These are phyloP conservation scores for Enteromius argenteus DNA, from an alignment of 2,797 vertebrate species.

Conservation along the genomic window DNA sequence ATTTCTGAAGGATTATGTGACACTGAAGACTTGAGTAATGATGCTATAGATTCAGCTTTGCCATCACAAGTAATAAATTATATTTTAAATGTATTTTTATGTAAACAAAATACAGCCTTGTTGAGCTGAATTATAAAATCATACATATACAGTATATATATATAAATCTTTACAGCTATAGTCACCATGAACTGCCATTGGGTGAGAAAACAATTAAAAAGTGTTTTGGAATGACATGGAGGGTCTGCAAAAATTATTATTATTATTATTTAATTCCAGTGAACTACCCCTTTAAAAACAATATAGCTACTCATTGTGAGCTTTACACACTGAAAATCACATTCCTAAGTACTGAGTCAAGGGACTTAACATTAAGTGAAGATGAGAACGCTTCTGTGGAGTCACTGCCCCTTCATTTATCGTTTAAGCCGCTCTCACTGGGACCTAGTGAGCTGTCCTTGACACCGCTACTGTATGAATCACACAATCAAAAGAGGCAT, in stretches of 20 bases:
- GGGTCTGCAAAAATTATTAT: background rate
- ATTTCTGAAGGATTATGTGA: background rate
- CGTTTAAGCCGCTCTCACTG: conserved; percentile 18
- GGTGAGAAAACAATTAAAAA: too few species aligned
- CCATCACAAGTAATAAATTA: background rate
- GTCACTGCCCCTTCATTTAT: conserved; percentile 34
- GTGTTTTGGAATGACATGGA: background rate
- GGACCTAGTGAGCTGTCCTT: conserved; percentile 34
- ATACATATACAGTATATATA: too few species aligned
- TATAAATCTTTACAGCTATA: background rate
- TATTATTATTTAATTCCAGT: too few species aligned
- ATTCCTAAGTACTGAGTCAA: background rate
- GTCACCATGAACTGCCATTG: background rate
- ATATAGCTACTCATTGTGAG: background rate
- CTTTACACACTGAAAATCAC: background rate
- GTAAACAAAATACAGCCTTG: background rate
- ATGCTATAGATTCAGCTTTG: background rate
- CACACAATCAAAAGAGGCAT: conserved; percentile 36
- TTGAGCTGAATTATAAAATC: background rate
- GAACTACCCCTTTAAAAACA: background rate
- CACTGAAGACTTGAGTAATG: background rate
- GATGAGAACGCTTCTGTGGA: conserved; percentile 21
- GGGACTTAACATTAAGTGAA: conserved; percentile 1
- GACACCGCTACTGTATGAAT: conserved; percentile 33
- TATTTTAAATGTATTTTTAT: background rate